Conservation (phyloP, 2,797 vertebrate genomes). For the Simalia tracyae region DNA sequence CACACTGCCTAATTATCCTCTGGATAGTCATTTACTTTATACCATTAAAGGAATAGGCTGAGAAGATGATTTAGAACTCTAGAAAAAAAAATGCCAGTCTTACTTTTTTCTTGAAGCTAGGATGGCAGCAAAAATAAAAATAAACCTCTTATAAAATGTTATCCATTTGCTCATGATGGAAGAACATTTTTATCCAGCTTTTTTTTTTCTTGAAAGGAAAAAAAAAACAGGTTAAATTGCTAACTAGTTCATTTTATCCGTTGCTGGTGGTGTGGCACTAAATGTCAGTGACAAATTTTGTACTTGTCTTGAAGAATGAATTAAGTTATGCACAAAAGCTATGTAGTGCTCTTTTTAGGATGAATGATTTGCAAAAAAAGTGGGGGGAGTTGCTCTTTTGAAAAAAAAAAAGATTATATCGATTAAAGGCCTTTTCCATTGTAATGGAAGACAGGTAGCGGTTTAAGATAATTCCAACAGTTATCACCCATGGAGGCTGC, state of each 20-base stretch:
- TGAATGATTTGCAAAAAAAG: conserved; percentile 76
- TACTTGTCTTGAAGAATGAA: conserved; percentile 84
- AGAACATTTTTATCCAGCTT: conserved; percentile 82
- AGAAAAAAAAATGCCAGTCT: conserved; percentile 82
- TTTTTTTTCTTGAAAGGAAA: conserved; percentile 43
- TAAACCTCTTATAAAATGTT: conserved; percentile 82
- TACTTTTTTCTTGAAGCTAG: conserved; percentile 79
- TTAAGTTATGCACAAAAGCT: conserved; percentile 85
- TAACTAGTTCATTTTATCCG: conserved; percentile 91
- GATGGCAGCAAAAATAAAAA: conserved; percentile 80
- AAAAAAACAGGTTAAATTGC: conserved; percentile 84
- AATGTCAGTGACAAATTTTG: conserved; percentile 95
- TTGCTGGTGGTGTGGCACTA: conserved; percentile 88
- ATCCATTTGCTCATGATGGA: conserved; percentile 81
- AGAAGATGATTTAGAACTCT: conserved; percentile 84
- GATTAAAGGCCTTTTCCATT: conserved; percentile 82
- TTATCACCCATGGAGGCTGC: conserved; percentile 77
- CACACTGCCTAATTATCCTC: conserved; percentile 86
- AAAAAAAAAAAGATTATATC: conserved; percentile 78
- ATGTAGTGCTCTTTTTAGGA: conserved; percentile 79
- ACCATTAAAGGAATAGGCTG: conserved; percentile 84
- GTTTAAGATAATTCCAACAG: conserved; percentile 81
- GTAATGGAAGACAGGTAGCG: conserved; percentile 80
- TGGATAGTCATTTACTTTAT: conserved; percentile 88
- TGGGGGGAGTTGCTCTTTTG: conserved; percentile 75